phyloP scores from a whole-genome alignment of 2,888 invertebrate genomes.

The Drosophila borborema region DNA sequence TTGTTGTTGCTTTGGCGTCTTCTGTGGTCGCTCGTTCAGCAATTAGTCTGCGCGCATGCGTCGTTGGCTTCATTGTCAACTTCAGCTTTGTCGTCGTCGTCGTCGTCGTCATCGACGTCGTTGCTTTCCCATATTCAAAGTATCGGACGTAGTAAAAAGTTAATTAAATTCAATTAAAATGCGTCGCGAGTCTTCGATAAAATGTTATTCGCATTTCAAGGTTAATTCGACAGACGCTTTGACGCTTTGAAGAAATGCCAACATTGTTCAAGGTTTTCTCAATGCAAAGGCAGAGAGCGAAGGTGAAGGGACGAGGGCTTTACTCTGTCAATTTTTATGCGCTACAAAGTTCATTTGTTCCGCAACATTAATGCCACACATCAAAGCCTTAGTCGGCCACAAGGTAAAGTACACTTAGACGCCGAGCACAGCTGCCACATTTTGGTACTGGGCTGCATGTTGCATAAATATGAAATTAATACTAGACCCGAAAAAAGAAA shows the following conservation, averaged over 20 bases:
- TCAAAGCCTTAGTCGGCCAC: conserved; percentile 29
- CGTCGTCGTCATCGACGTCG: conserved; percentile 18
- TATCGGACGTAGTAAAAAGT: conserved; percentile 70
- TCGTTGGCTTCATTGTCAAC: conserved; percentile 76
- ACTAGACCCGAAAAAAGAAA: background rate
- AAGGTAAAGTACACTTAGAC: conserved; percentile 39
- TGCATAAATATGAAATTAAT: conserved; percentile 56
- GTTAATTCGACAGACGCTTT: conserved; percentile 73
- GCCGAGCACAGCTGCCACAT: background rate
- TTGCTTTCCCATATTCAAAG: conserved; percentile 77
- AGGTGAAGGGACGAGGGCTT: background rate
- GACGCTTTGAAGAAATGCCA: conserved; percentile 74
- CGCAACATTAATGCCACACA: conserved; percentile 68
- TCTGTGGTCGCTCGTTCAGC: conserved; percentile 38
- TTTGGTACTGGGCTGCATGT: background rate
- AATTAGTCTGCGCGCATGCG: conserved; percentile 81
- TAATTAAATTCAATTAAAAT: conserved; percentile 82
- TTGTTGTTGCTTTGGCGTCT: conserved; percentile 14
- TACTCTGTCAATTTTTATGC: conserved; percentile 22
- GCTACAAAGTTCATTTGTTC: conserved; percentile 62
- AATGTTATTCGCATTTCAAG: conserved; percentile 79
- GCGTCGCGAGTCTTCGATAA: conserved; percentile 78
- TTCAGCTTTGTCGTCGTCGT: conserved; percentile 29
- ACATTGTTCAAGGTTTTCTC: conserved; percentile 25
- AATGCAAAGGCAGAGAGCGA: background rate